phyloP scores from a whole-genome alignment of 2,797 vertebrate species.

The Remorina albescens region DNA sequence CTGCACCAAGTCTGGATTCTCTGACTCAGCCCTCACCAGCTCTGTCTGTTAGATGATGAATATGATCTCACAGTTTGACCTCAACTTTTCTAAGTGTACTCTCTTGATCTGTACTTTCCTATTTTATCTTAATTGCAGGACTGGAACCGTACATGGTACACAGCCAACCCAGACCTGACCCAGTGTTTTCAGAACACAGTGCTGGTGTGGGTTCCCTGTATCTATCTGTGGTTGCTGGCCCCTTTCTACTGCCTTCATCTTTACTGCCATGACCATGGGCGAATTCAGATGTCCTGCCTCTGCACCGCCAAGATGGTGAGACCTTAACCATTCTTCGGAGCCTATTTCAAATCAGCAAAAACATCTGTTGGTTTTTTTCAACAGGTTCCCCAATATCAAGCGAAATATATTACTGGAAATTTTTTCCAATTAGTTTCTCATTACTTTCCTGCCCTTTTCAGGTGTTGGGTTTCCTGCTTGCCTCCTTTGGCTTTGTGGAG shows the following conservation, averaged over 20 bases:
- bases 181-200: slow-evolving; percentile 96
- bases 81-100: slow-evolving; percentile 28
- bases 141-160: slow-evolving; percentile 95
- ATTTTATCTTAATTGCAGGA: slow-evolving; percentile 83
- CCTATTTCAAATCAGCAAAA: slow-evolving; percentile 8
- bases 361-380: neutral
- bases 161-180: slow-evolving; percentile 93
- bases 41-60: slow-evolving; percentile 53
- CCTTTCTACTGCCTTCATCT: slow-evolving; percentile 92
- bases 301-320: slow-evolving; percentile 94
- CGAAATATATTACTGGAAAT: neutral
- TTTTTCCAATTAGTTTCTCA: slow-evolving; percentile 7
- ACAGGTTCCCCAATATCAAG: neutral
- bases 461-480: slow-evolving; percentile 87
- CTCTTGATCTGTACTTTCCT: slow-evolving; percentile 23
- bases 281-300: slow-evolving; percentile 92
- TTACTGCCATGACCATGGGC: slow-evolving; percentile 88
- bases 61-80: slow-evolving; percentile 37
- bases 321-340: slow-evolving; percentile 12
- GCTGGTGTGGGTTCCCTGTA: slow-evolving; percentile 93
- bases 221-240: slow-evolving; percentile 93
- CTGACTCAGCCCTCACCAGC: slow-evolving; percentile 20
- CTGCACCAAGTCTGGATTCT: slow-evolving; percentile 49
- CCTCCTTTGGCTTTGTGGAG: slow-evolving; percentile 88
- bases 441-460: slow-evolving; percentile 55